A percentile compares a stretch with the other conserved stretches of the same genome.
These are phyloP conservation scores for Pterophyllum scalare DNA, from an alignment of 2,113 vertebrate species.

Conservation along the genomic window DNA sequence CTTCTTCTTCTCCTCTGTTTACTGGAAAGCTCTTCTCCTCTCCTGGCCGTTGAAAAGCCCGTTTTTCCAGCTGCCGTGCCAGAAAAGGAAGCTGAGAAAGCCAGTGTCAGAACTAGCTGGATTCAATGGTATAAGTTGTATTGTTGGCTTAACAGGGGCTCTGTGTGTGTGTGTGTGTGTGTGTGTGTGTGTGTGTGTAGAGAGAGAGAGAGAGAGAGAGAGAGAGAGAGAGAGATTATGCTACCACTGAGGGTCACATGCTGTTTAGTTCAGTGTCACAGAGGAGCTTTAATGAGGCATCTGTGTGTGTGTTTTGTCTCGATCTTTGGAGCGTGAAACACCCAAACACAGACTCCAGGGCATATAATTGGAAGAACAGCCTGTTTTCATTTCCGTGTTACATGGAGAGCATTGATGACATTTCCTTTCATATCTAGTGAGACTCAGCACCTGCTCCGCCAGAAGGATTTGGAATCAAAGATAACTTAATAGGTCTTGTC, in stretches of 20 bases:
- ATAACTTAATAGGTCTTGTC: neutral
- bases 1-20: conserved; percentile 61
- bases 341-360: neutral
- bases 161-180: neutral
- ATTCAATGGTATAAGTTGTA: conserved; percentile 81
- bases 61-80: conserved; percentile 72
- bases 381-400: conserved; percentile 37
- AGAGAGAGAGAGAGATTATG: neutral
- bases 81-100: conserved; percentile 74
- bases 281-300: conserved; percentile 13
- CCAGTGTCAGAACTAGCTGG: conserved; percentile 76
- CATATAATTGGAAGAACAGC: conserved; percentile 33
- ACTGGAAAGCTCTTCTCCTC: conserved; percentile 67
- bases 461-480: conserved; percentile 1
- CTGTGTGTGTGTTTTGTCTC: neutral
- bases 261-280: conserved; percentile 20
- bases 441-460: neutral
- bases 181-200: neutral
- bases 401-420: conserved; percentile 33
- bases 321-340: conserved; percentile 14
- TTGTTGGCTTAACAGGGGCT: conserved; percentile 18
- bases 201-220: too few species aligned
- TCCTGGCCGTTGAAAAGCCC: conserved; percentile 64
- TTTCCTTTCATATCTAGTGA: conserved; percentile 41
- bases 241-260: neutral